A percentile compares a stretch with the other conserved stretches of the same genome.
Evolutionary conservation across 2,113 vertebrate genomes (phyloP).

Genomic region (Rhipidura dahli): DNA sequence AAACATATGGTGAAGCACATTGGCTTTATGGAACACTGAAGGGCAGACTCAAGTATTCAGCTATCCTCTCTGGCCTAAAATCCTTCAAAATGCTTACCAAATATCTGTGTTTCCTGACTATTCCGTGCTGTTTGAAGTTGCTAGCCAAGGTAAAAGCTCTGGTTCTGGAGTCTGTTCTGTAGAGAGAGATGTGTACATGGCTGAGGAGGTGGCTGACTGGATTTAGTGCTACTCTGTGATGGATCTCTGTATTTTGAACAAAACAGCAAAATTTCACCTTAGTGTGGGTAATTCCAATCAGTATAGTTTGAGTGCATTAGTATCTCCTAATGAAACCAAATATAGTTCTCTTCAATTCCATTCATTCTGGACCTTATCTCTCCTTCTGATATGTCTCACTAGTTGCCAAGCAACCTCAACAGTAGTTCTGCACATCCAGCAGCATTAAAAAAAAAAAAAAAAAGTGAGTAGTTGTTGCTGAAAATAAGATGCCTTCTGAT

Average conservation of each 20-base stretch:
- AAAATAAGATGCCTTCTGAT: constrained; percentile 55
- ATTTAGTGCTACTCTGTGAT: not conserved
- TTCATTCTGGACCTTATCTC: constrained; percentile 52
- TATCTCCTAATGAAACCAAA: constrained; percentile 15
- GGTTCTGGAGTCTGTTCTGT: not conserved
- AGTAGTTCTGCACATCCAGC: constrained; percentile 39
- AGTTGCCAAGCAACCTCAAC: constrained; percentile 57
- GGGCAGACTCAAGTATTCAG: not conserved
- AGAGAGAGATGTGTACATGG: not conserved
- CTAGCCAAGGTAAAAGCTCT: not conserved
- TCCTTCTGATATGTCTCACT: not conserved
- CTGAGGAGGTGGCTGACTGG: not conserved
- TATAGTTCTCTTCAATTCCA: constrained; percentile 22
- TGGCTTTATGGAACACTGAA: not conserved
- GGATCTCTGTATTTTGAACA: not conserved
- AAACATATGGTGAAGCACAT: not conserved
- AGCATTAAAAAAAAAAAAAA: not conserved
- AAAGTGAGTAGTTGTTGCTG: constrained; percentile 24
- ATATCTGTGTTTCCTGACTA: not conserved
- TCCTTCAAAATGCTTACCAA: not conserved
- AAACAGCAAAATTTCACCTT: not conserved
- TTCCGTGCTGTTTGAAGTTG: not conserved
- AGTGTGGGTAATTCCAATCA: not conserved
- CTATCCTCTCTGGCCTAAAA: not conserved
- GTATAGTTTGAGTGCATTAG: not conserved